A percentile compares a stretch with the other conserved stretches of the same genome.
Conservation (phyloP, 2,113 vertebrate species). For the Brachionichthys hirsutus region DNA sequence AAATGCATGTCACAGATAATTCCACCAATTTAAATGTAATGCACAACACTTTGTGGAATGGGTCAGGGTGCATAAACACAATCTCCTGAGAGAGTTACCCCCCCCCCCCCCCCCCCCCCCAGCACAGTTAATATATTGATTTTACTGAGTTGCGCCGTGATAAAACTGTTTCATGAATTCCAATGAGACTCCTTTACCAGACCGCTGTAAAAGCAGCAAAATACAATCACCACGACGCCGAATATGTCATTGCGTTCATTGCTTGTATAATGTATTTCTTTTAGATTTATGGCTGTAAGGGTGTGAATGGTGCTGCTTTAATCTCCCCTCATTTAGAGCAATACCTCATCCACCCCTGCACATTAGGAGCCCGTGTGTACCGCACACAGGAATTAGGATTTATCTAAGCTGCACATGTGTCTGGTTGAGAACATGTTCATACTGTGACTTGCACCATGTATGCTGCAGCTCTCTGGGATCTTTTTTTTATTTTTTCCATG, state of each 20-base stretch:
- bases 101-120: too few relatives aligned
- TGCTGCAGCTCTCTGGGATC: constrained; percentile 1
- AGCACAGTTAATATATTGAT: constrained; percentile 70
- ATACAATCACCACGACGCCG: constrained; percentile 58
- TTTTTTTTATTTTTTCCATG: constrained; percentile 5
- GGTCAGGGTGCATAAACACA: constrained; percentile 69
- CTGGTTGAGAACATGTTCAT: constrained; percentile 5
- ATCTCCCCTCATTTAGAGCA: constrained; percentile 49
- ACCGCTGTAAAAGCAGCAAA: constrained; percentile 52
- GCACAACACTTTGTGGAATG: constrained; percentile 55
- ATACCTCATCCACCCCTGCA: constrained; percentile 26
- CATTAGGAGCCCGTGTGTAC: constrained; percentile 29
- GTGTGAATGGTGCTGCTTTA: constrained; percentile 41
- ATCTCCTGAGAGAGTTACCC: constrained; percentile 59
- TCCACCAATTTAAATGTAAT: constrained; percentile 66
- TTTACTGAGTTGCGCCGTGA: constrained; percentile 53
- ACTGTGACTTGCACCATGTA: constrained; percentile 14
- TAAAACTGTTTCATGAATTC: constrained; percentile 77
- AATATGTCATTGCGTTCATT: constrained; percentile 58
- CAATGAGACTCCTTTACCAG: constrained; percentile 67
- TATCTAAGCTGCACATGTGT: constrained; percentile 32
- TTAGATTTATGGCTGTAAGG: constrained; percentile 29
- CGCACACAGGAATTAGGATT: constrained; percentile 1
- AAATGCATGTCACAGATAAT: constrained; percentile 52
- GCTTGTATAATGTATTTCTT: constrained; percentile 60